These are phyloP conservation scores for Macrobrachium rosenbergii DNA, from an alignment of 1,140 invertebrate genomes.

Conservation along the genomic window DNA sequence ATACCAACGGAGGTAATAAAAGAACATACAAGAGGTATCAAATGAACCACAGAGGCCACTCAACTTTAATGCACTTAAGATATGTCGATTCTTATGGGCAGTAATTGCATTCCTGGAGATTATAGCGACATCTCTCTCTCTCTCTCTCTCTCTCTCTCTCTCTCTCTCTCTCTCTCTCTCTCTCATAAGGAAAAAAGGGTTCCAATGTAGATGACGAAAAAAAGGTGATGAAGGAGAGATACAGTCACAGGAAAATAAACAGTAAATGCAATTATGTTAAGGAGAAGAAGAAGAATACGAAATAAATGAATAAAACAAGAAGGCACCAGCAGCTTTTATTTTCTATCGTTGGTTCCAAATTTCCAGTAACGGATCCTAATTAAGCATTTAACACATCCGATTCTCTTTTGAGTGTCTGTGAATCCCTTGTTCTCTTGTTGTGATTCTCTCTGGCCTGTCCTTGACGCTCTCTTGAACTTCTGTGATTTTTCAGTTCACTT, in stretches of 20 bases:
- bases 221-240: background rate
- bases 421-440: too few relatives aligned
- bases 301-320: background rate
- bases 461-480: background rate
- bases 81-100: too few relatives aligned
- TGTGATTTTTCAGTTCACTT: background rate
- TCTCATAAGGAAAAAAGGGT: background rate
- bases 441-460: conserved; percentile 2
- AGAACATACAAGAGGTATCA: too few relatives aligned
- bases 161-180: conserved; percentile 20
- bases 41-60: too few relatives aligned
- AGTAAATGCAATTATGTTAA: background rate
- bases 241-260: background rate
- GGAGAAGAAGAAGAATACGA: background rate
- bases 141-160: conserved; percentile 20
- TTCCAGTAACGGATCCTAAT: background rate
- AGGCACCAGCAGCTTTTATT: too few relatives aligned
- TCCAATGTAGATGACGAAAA: background rate
- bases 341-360: background rate
- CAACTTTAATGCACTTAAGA: too few relatives aligned
- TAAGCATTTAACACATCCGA: background rate
- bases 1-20: too few relatives aligned
- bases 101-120: too few relatives aligned
- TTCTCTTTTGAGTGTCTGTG: background rate
- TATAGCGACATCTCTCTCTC: background rate